These are phyloP conservation scores for Pseudorhiza aurosa DNA, from an alignment of 30 jellyfish, hydroid and myxozoan species.

Conservation along the genomic window DNA sequence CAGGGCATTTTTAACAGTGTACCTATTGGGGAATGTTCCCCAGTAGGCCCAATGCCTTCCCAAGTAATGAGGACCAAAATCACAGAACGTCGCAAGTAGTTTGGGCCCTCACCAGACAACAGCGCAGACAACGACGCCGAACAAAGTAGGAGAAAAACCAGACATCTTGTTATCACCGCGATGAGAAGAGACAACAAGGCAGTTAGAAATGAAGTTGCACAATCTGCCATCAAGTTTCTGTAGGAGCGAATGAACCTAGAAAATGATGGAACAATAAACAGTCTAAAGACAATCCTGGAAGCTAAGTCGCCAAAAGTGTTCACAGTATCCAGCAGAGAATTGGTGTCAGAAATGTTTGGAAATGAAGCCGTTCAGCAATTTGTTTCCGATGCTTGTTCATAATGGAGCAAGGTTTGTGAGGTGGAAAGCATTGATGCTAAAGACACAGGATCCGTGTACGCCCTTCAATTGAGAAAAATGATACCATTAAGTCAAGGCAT, in stretches of 20 bases:
- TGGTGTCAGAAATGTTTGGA: slow-evolving; percentile 16
- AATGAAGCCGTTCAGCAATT: not conserved
- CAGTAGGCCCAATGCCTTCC: too few relatives aligned
- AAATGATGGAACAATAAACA: not conserved
- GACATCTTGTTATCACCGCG: not conserved
- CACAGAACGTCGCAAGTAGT: too few relatives aligned
- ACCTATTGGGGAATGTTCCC: too few relatives aligned
- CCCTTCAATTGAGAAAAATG: slow-evolving; percentile 46
- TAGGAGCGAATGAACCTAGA: slow-evolving; percentile 21
- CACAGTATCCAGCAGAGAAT: slow-evolving; percentile 7
- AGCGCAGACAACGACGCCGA: not conserved
- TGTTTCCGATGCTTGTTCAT: slow-evolving; percentile 28
- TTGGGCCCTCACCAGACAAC: too few relatives aligned
- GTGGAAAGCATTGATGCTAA: not conserved
- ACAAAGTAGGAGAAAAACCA: not conserved
- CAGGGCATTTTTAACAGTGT: too few relatives aligned
- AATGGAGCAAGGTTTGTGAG: slow-evolving; percentile 22
- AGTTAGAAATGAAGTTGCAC: slow-evolving; percentile 5
- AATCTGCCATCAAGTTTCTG: slow-evolving; percentile 40
- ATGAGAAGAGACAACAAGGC: not conserved
- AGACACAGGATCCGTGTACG: slow-evolving; percentile 26
- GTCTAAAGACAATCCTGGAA: slow-evolving; percentile 17
- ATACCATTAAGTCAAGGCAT: slow-evolving; percentile 34
- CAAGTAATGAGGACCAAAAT: too few relatives aligned
- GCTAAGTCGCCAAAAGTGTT: not conserved